These are phyloP conservation scores for Antedon bifida DNA, from an alignment of 35 echinoderm and acorn worm genomes.

Conservation along the genomic window DNA sequence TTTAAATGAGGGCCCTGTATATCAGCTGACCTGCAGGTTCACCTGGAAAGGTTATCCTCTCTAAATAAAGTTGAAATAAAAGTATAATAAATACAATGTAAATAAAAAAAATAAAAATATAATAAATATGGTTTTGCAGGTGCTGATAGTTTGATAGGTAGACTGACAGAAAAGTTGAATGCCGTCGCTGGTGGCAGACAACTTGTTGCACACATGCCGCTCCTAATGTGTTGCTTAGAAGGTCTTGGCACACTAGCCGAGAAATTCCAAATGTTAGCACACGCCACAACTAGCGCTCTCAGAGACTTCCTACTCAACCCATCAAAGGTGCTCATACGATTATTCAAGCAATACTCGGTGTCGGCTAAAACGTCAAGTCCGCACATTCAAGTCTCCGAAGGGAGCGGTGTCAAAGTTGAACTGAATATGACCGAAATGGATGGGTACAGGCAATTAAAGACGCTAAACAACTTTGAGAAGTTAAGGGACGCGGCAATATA, in stretches of 20 bases:
- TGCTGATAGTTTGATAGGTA: constrained; percentile 65
- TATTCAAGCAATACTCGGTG: constrained; percentile 30
- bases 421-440: background rate
- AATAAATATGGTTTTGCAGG: too few relatives aligned
- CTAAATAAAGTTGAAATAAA: too few relatives aligned
- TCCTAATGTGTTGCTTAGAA: constrained; percentile 54
- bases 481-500: constrained; percentile 69
- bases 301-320: constrained; percentile 64
- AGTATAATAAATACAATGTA: too few relatives aligned
- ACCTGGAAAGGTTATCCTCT: too few relatives aligned
- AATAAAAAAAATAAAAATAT: too few relatives aligned
- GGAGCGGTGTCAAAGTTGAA: constrained; percentile 11
- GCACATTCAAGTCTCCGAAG: constrained; percentile 17
- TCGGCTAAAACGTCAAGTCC: background rate
- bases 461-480: constrained; percentile 34
- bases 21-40: too few relatives aligned
- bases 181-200: constrained; percentile 39
- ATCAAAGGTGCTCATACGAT: constrained; percentile 48
- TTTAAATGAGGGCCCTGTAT: too few relatives aligned
- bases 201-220: constrained; percentile 67
- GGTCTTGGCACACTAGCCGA: constrained; percentile 68
- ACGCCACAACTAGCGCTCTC: constrained; percentile 38
- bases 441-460: background rate
- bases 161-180: constrained; percentile 69
- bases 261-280: constrained; percentile 70